phyloP scores from a whole-genome alignment of 2,888 invertebrate genomes.

The Dioctria rufipes region DNA sequence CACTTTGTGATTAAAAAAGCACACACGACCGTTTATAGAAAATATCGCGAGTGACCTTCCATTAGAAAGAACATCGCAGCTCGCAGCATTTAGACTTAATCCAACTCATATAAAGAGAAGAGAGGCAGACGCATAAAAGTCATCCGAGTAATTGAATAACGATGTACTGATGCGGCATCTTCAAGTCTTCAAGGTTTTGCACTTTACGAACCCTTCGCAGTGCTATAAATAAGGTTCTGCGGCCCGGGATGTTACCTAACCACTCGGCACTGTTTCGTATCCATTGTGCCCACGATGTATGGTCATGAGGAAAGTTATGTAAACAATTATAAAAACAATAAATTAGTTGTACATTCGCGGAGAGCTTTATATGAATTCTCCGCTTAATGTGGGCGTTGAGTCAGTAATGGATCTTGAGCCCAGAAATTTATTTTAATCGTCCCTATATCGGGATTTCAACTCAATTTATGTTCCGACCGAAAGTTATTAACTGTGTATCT shows the following conservation, averaged over 20 bases:
- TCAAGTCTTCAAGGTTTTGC: background rate
- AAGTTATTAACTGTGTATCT: too few species aligned
- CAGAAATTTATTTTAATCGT: background rate
- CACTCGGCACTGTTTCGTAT: background rate
- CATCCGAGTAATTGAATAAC: constrained; percentile 16
- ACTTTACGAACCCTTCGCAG: background rate
- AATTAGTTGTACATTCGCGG: background rate
- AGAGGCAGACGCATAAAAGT: background rate
- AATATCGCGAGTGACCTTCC: background rate
- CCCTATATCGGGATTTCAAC: background rate
- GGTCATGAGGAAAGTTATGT: background rate
- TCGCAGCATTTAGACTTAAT: background rate
- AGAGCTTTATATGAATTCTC: background rate
- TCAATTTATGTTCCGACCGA: too few species aligned
- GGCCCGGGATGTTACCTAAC: background rate
- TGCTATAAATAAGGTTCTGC: background rate
- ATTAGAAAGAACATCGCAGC: background rate
- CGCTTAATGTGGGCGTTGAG: background rate
- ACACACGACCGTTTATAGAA: background rate
- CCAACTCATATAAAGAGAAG: background rate
- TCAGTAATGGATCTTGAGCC: background rate
- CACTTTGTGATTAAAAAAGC: background rate
- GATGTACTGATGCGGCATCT: constrained; percentile 7
- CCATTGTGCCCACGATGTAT: background rate
- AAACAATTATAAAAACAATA: constrained; percentile 12